Conservation (phyloP, 2,113 vertebrate genomes). For the Glaucomys volans region DNA sequence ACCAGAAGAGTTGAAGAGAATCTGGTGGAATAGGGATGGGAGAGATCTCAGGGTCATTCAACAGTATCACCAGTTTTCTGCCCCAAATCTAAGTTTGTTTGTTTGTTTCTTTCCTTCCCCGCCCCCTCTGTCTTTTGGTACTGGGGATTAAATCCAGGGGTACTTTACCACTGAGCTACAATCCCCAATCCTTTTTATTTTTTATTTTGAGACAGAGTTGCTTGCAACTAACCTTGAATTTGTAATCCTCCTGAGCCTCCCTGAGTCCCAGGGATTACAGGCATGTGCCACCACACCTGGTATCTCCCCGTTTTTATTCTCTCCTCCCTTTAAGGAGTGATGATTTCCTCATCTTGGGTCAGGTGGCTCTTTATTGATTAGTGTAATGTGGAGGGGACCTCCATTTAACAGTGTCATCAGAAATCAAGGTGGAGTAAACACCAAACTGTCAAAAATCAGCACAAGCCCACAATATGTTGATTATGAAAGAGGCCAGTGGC, state of each 20-base stretch:
- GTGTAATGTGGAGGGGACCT: neutral
- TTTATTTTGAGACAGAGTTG: no score
- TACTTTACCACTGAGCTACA: no score
- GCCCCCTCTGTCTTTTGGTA: no score
- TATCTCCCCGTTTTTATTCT: neutral
- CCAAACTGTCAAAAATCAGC: neutral
- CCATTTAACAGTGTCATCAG: neutral
- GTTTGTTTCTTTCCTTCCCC: no score
- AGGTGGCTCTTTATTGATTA: neutral
- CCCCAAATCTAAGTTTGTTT: neutral
- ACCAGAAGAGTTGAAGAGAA: neutral
- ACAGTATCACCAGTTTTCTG: neutral
- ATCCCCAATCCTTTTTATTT: no score
- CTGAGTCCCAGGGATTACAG: no score
- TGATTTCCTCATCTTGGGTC: neutral
- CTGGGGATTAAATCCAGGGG: no score
- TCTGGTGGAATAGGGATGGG: neutral
- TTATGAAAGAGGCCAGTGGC: neutral
- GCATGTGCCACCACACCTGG: neutral
- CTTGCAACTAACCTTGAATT: no score
- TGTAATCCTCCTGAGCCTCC: no score
- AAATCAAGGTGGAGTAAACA: neutral
- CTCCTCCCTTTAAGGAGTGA: neutral
- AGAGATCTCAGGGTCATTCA: neutral
- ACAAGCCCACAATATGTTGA: neutral